Conservation (phyloP, 2,888 invertebrate species). For the Andrena flavipes region DNA sequence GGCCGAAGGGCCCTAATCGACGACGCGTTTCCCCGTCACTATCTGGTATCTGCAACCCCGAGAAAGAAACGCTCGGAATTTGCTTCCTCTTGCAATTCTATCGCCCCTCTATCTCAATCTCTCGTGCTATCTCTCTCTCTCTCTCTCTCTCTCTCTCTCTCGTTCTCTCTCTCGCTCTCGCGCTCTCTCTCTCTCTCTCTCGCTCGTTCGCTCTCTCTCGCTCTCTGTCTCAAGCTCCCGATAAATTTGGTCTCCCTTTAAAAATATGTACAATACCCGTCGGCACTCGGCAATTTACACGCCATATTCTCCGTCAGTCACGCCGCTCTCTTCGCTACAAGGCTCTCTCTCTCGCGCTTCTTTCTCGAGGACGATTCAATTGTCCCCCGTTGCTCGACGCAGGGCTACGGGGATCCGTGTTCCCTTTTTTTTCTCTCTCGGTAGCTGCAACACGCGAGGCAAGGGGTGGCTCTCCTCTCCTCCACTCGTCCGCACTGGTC, state of each 20-base stretch:
- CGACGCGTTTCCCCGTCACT: conserved; percentile 9
- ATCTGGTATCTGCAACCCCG: conserved; percentile 7
- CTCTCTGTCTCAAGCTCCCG: conserved; percentile 15
- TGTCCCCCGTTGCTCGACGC: not conserved
- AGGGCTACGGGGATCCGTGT: not conserved
- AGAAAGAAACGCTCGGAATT: conserved; percentile 54
- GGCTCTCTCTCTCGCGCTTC: conserved; percentile 32
- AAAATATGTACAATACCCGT: conserved; percentile 80
- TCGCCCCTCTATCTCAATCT: not conserved
- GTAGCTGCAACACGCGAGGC: conserved; percentile 1
- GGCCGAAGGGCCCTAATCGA: not conserved
- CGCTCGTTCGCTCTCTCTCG: not conserved
- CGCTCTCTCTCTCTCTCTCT: not conserved
- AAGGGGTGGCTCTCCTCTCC: not conserved
- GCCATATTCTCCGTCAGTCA: conserved; percentile 44
- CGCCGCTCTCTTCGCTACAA: conserved; percentile 25
- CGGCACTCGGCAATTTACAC: conserved; percentile 79
- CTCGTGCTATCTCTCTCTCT: not conserved
- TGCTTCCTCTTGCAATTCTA: conserved; percentile 2
- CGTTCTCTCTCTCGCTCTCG: conserved; percentile 1
- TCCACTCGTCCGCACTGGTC: conserved; percentile 9
- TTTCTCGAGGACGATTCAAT: conserved; percentile 32
- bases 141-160: not conserved
- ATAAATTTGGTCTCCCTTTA: conserved; percentile 71
- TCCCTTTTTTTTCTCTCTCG: not conserved